Percentiles rank a stretch among this genome's conserved stretches.
Evolutionary conservation across 2,888 invertebrate species (phyloP).

Genomic region (Pyralis farinalis): DNA sequence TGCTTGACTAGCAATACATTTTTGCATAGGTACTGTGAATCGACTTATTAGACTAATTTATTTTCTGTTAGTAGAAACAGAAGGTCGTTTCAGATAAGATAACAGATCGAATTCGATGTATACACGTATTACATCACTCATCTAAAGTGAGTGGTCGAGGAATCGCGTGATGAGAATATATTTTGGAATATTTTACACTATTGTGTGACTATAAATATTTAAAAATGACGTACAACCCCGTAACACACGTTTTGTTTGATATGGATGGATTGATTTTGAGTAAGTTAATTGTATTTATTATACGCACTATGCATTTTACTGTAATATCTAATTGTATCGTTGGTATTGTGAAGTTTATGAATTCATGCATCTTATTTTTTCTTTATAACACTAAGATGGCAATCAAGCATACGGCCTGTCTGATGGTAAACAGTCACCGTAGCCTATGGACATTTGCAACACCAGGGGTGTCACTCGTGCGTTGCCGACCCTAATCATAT

Average conservation of each 20-base stretch:
- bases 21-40: no score
- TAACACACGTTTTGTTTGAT: constrained; percentile 67
- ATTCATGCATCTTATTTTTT: no score
- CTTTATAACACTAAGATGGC: no score
- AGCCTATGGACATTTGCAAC: no score
- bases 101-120: not conserved
- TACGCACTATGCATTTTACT: no score
- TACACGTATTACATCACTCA: not conserved
- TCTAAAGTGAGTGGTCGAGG: not conserved
- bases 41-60: not conserved
- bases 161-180: not conserved
- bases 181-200: not conserved
- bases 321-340: no score
- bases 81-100: not conserved
- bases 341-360: no score
- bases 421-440: no score
- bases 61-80: not conserved
- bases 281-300: constrained; percentile 46
- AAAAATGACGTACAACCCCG: constrained; percentile 43
- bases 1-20: no score
- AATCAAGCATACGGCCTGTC: no score
- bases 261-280: constrained; percentile 69
- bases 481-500: no score
- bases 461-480: no score
- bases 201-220: constrained; percentile 13